Evolutionary conservation across 1,140 invertebrate species (phyloP), one percentile per base, ranked within the genome.

Genomic region (Drosophila sproati): DNA sequence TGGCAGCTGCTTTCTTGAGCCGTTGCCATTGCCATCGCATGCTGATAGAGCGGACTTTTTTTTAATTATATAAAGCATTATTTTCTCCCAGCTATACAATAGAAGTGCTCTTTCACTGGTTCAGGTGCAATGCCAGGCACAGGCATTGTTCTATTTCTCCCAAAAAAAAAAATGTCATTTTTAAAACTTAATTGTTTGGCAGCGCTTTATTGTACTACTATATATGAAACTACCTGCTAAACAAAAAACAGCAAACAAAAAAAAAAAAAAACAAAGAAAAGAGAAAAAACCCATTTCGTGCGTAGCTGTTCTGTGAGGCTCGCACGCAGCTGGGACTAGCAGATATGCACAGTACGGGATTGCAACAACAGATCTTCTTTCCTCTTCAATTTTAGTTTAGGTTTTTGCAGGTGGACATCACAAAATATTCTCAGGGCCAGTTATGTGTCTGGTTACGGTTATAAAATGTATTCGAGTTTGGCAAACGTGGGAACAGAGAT

Each of bases 341-440:
- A 52, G 37, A 57, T 59, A 29, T 43, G 10, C 32, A 64, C 54
- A 60, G 50, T 77, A 59, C 62, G 76, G 79, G 82, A 85, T 71
- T 86, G 82, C 67, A 78, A 66, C 66, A 78, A 77, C 69, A 89
- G 83, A 88, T 88, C 83, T 89, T 89, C 85, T 89, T 89, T 88
- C 80, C 70, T 47, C 47, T 77, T 68, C 41, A 67, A 62, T 70
- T 72, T 81, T 62, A 76, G 61, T 76, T 69, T 47, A 59, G 37
- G 57, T 68, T 57, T 88, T 61, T 88, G 85, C 85, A 88, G 85
- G 85, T 88, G 85, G 77, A 85, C 80, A 73, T 67, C 68, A 67
- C 68, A 48, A 81, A 78, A 85, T 72, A 62, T 88, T 88, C 85
- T 88, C 85, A 88, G 77, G 85, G 77, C 45, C 35, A 20, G 47